Percentiles rank a stretch among this genome's conserved stretches.
Conservation (phyloP, 2,797 vertebrate species). For the Melanogrammus aeglefinus region DNA sequence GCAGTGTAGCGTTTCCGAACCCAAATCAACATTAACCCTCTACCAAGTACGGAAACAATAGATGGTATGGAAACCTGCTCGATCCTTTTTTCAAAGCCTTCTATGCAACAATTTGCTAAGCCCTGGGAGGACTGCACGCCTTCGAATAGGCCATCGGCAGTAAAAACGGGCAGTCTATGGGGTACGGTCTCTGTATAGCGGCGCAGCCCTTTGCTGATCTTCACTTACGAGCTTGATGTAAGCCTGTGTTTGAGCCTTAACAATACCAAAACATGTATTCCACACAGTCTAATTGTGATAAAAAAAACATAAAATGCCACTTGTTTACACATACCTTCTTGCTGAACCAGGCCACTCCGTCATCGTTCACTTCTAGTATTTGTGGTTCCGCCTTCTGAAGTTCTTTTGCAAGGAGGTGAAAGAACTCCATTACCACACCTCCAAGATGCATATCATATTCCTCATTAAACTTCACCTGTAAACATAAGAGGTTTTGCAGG, state of each 20-base stretch:
- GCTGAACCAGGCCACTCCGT: slow-evolving; percentile 60
- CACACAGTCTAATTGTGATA: not conserved
- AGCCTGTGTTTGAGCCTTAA: not conserved
- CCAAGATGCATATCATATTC: slow-evolving; percentile 25
- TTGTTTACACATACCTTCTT: slow-evolving; percentile 26
- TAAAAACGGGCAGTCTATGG: no score
- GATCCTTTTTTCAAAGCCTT: no score
- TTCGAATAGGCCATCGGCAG: no score
- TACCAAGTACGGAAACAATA: no score
- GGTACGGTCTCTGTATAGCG: no score
- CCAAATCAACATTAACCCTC: no score
- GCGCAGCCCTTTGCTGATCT: no score
- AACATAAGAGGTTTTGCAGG: not conserved
- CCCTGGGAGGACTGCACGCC: no score
- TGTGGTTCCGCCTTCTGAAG: slow-evolving; percentile 32
- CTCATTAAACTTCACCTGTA: slow-evolving; percentile 56
- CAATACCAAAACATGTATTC: not conserved
- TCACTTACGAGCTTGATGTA: no score
- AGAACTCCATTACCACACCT: slow-evolving; percentile 54
- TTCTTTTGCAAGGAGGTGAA: slow-evolving; percentile 48
- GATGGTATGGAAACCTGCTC: no score
- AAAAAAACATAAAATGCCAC: not conserved
- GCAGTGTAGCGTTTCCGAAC: no score
- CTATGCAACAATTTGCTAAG: no score
- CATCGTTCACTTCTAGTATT: slow-evolving; percentile 26